These are phyloP conservation scores for Clinocottus analis DNA, from an alignment of 2,113 vertebrate genomes.

Conservation along the genomic window DNA sequence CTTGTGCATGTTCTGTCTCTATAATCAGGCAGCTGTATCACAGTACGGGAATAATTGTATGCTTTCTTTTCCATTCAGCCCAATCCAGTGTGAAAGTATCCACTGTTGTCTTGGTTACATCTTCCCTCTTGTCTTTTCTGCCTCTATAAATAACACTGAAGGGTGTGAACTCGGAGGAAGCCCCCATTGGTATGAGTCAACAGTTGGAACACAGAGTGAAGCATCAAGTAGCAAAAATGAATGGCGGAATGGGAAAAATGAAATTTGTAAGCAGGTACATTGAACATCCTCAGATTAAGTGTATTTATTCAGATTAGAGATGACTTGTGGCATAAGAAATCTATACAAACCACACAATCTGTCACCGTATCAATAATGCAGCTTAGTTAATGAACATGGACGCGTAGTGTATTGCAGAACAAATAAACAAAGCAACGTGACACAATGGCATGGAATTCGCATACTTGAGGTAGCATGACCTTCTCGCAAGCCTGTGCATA, in stretches of 20 bases:
- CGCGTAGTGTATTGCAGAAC: neutral
- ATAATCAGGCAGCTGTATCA: slow-evolving; percentile 76
- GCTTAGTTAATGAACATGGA: slow-evolving; percentile 20
- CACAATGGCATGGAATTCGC: slow-evolving; percentile 48
- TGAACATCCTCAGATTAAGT: neutral
- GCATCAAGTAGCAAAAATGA: slow-evolving; percentile 57
- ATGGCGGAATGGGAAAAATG: slow-evolving; percentile 34
- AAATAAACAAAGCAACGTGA: slow-evolving; percentile 35
- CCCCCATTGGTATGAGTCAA: slow-evolving; percentile 76
- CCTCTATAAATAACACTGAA: slow-evolving; percentile 77
- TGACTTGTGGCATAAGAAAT: neutral
- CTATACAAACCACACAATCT: slow-evolving; percentile 8
- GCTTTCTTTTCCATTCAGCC: slow-evolving; percentile 73
- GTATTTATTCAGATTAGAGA: slow-evolving; percentile 13
- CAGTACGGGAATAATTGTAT: slow-evolving; percentile 72
- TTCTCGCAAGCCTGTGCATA: slow-evolving; percentile 62
- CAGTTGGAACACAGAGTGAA: slow-evolving; percentile 67
- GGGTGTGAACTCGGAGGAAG: slow-evolving; percentile 75
- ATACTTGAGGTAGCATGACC: slow-evolving; percentile 68
- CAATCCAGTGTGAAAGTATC: slow-evolving; percentile 72
- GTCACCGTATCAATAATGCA: slow-evolving; percentile 37
- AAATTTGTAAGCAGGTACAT: slow-evolving; percentile 28
- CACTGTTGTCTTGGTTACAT: slow-evolving; percentile 79
- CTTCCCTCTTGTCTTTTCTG: slow-evolving; percentile 73
- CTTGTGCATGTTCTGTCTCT: slow-evolving; percentile 54